Conservation (phyloP, 2,113 vertebrate species). For the Ondatra zibethicus region DNA sequence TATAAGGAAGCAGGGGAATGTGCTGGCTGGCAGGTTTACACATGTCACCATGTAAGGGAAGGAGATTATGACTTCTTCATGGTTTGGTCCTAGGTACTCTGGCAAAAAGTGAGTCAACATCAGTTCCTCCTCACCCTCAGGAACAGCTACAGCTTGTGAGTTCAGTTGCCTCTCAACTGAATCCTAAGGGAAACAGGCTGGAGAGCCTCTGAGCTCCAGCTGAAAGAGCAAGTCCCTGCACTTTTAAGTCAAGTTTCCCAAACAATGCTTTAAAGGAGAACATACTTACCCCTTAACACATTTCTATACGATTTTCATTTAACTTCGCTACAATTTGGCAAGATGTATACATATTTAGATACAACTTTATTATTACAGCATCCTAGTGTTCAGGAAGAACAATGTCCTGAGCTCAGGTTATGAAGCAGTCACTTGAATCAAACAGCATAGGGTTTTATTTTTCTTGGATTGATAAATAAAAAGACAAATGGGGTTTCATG, state of each 20-base stretch:
- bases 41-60: not conserved
- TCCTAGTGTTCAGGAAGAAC: not conserved
- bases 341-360: not conserved
- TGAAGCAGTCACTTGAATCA: conserved; percentile 15
- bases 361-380: not conserved
- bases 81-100: not conserved
- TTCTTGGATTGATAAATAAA: not conserved
- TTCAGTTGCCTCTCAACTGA: conserved; percentile 19
- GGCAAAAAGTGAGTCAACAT: not conserved
- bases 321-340: conserved; percentile 25
- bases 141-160: not conserved
- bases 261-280: not conserved
- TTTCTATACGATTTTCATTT: not conserved
- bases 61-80: not conserved
- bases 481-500: not conserved
- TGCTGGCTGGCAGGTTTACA: not conserved
- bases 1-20: conserved; percentile 19
- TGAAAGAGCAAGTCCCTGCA: conserved; percentile 1
- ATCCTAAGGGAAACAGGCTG: not conserved
- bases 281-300: not conserved
- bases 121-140: not conserved
- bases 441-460: not conserved
- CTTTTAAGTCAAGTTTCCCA: not conserved
- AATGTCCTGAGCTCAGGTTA: not conserved
- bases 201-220: not conserved